Base-by-base conservation (phyloP, 2,888 invertebrate species). In the Tricholauxania praeusta region DNA sequence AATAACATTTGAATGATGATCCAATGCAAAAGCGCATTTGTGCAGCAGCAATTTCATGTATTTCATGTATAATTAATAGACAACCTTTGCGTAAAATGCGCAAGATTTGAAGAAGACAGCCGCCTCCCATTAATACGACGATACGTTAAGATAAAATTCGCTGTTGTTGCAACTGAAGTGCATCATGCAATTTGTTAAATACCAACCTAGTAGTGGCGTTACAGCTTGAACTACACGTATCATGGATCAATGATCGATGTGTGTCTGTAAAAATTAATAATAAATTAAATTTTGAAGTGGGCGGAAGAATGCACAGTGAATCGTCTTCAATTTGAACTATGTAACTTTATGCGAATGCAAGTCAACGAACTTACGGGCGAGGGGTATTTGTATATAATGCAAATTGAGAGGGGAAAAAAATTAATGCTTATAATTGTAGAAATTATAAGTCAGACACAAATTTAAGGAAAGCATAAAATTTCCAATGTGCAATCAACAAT, bases 271-370 rank as follows among this genome's bases (percentile, higher is more conserved):
- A 59, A 15, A 55, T 12, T 39, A 60, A 60, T 60, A 60, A 60
- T 60, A 69, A 69, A 60, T 69, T 60, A 60, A 17, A 60, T 62
- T 60, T 69, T 32, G 28, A 69, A 51, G 49, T 60, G 69, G 69
- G 60, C 28, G 69, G 69, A 57, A 19, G 19, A 22, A 67, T 67
- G 57, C 19, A 39, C 47, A 28, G 52, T 66, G 55, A 15, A 15
- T 39, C 66, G 47, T 57, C 57, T 47, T 57, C 67, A 55, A 22
- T 48, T 48, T 65, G 22, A 19, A 65, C 67, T 47, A 17, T 7
- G 19, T 22, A 22, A 47, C 57, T 39, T n/a, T 17, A 53, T 14
- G 47, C 55, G 48, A 19, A 39, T 22, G 57, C 22, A 8, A 48
- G 67, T 57, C 57, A 57, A 67, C 48, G 57, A 67, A 55, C 48